Percentiles rank a stretch among this genome's conserved stretches.
Evolutionary conservation across 2,113 vertebrate genomes (phyloP).

Genomic region (Tamias sibiricus): DNA sequence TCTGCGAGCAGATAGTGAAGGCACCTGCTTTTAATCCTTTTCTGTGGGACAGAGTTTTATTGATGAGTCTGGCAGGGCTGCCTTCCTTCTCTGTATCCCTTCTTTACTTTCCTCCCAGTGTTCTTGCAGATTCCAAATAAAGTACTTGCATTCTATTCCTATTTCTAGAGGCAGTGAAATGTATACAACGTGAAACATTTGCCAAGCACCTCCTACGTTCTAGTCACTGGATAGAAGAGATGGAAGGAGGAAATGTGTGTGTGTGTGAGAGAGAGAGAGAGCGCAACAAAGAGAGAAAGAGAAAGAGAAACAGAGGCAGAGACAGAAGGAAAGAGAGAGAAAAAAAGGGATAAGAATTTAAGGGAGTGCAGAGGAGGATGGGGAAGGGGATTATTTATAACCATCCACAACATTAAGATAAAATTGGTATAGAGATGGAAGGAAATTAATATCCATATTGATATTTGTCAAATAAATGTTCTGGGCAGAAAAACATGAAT

Average conservation of each 20-base stretch:
- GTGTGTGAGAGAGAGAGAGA: rapidly evolving
- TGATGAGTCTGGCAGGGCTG: not conserved
- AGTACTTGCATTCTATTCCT: not conserved
- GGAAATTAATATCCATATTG: not conserved
- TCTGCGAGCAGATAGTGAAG: not conserved
- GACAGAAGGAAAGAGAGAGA: no score
- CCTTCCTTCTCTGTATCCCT: not conserved
- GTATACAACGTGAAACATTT: not conserved
- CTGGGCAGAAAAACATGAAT: not conserved
- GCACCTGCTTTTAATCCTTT: not conserved
- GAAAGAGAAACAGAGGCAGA: no score
- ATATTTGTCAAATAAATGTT: not conserved
- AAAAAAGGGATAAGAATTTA: not conserved
- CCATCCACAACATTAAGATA: not conserved
- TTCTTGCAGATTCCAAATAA: not conserved
- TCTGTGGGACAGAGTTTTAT: not conserved
- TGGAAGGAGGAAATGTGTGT: not conserved
- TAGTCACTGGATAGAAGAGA: not conserved
- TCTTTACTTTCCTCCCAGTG: not conserved
- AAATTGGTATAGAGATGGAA: not conserved
- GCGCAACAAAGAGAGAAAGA: rapidly evolving
- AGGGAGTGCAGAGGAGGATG: not conserved
- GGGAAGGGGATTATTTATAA: not conserved
- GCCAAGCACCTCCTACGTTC: not conserved
- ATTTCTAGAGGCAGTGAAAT: not conserved